Evolutionary conservation across 2,113 vertebrate genomes (phyloP), one percentile per base, ranked within the genome.

Genomic region (Conger conger): DNA sequence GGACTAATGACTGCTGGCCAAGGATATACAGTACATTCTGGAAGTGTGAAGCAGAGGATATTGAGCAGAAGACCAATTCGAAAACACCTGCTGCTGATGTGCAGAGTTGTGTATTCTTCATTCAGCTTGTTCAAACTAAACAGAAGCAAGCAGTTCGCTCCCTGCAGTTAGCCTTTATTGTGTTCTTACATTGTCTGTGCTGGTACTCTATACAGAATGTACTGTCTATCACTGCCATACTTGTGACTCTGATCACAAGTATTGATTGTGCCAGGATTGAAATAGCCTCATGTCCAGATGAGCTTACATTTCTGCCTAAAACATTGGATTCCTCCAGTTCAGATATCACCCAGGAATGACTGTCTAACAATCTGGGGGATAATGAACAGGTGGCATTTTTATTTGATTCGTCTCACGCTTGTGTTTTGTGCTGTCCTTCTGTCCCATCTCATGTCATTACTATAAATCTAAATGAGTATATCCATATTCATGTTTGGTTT

Each of bases 181-280:
- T 81, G 30, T 50, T 53, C 2, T 35, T 9, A 18, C 30, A 33
- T 45, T 54, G 30, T 36, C 30, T 35, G 45, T 57, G 9, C 16
- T 30, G n/a, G 18, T 81, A 54, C 50, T n/a, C n/a, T n/a, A n/a
- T n/a, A 81, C 80, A 50, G 45, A 50, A 15, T 50, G 45, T 50
- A 50, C 45, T 50, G 45, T 13, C 1, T 50, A 15, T 50, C 45
- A 50, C 45, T 50, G 45, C 15, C 8, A 50, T 50, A 11, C 33
- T 20, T 15, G 45, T 53, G 84, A n/a, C n/a, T n/a, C n/a, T n/a
- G 79, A 76, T 53, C 82, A 20, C 45, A 35, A 37, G 42, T 82
- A 82, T 82, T 40, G 80, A 82, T 82, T 54, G 80, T 76, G 36
- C 80, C 36, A 40, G n/a, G 37, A 50, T 73, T 85, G 37, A 77